Evolutionary conservation across 2,113 vertebrate genomes (phyloP).

Genomic region (Phocoena phocoena): DNA sequence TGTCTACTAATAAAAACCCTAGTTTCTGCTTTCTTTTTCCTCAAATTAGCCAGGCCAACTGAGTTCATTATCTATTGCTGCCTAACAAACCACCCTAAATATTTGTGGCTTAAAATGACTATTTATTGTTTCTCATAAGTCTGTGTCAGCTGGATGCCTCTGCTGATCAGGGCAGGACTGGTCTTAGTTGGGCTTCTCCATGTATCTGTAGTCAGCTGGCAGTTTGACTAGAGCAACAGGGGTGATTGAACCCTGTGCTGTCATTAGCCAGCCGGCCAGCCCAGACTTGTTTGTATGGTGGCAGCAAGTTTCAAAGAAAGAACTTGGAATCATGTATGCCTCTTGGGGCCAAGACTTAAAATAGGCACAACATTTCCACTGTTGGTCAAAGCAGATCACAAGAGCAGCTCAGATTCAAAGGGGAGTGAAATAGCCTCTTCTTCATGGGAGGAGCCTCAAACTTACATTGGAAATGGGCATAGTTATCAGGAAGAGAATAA

Average conservation of each 20-base stretch:
- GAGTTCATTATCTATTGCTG: background rate
- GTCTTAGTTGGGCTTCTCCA: background rate
- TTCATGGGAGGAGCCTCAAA: background rate
- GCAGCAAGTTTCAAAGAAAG: background rate
- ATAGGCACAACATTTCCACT: background rate
- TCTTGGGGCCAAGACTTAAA: background rate
- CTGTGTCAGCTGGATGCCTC: background rate
- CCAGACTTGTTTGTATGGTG: background rate
- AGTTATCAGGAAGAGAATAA: background rate
- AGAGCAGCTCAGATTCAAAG: background rate
- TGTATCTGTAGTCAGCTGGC: background rate
- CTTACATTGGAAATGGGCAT: background rate
- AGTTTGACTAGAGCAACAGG: background rate
- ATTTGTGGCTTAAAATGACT: background rate
- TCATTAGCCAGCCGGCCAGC: background rate
- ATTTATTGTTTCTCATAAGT: background rate
- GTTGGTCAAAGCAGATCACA: background rate
- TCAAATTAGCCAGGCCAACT: background rate
- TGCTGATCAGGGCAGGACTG: background rate
- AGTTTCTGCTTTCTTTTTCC: background rate
- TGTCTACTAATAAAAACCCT: slow-evolving; percentile 1
- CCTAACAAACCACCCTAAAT: background rate
- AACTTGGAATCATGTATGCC: background rate
- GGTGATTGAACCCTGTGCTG: background rate
- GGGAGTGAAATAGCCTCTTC: background rate